phyloP scores from a whole-genome alignment of 64 coral and sea anemone species.

The Porites australiensis region DNA sequence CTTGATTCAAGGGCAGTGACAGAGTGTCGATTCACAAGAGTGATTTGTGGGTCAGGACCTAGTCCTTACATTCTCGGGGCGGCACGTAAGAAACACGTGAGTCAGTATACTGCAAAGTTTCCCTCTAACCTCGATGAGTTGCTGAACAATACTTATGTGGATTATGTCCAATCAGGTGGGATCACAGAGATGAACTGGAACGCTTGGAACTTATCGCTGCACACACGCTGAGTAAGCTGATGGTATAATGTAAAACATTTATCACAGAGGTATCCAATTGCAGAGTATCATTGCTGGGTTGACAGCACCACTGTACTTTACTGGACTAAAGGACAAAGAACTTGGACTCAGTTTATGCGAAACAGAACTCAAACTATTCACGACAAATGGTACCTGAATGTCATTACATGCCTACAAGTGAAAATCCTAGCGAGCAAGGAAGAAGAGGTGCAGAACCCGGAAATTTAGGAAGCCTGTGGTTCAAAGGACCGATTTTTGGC shows the following conservation, averaged over 20 bases:
- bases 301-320: constrained; percentile 71
- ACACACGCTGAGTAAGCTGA: constrained; percentile 64
- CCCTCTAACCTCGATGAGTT: too few relatives aligned
- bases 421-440: constrained; percentile 80
- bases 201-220: constrained; percentile 78
- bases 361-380: constrained; percentile 67
- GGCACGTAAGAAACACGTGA: not conserved
- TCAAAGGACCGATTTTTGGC: constrained; percentile 33
- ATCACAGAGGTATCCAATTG: constrained; percentile 26
- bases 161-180: too few relatives aligned
- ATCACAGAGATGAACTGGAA: not conserved
- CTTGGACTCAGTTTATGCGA: constrained; percentile 57
- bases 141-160: too few relatives aligned
- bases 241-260: constrained; percentile 65
- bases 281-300: constrained; percentile 66
- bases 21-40: too few relatives aligned
- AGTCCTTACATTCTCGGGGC: not conserved
- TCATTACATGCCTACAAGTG: constrained; percentile 71
- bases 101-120: not conserved
- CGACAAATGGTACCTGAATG: constrained; percentile 50
- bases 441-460: constrained; percentile 49
- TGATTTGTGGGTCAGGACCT: too few relatives aligned
- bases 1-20: not conserved
- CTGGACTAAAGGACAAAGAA: constrained; percentile 70
- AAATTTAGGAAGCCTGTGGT: constrained; percentile 40